Conservation (phyloP, 2,888 invertebrate genomes). For the Apamea crenata region DNA sequence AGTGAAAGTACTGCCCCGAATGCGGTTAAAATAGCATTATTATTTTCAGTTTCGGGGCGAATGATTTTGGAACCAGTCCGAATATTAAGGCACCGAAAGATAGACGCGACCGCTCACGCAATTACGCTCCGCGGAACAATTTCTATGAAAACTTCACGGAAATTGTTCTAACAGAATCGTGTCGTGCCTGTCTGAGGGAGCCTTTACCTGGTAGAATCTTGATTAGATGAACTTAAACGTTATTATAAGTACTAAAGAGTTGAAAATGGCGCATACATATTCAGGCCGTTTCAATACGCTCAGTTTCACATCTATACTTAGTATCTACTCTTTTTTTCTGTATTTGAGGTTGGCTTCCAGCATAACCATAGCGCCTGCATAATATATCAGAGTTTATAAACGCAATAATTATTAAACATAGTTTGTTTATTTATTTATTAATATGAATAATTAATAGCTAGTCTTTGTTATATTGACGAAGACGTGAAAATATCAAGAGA, state of each 20-base stretch:
- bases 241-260: not conserved
- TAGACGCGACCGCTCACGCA: too few species aligned
- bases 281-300: not conserved
- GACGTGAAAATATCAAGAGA: conserved; percentile 39
- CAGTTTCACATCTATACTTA: not conserved
- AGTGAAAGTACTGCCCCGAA: not conserved
- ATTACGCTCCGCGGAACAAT: too few species aligned
- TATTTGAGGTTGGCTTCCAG: conserved; percentile 10
- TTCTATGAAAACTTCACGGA: too few species aligned
- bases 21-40: not conserved
- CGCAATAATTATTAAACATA: conserved; percentile 4
- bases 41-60: not conserved
- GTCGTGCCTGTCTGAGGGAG: too few species aligned
- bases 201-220: not conserved
- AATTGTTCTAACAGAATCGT: too few species aligned
- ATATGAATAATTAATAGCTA: conserved; percentile 11
- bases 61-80: not conserved
- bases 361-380: not conserved
- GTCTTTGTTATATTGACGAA: conserved; percentile 44
- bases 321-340: not conserved
- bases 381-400: not conserved
- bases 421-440: conserved; percentile 10
- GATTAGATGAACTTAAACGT: not conserved
- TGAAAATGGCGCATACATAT: not conserved
- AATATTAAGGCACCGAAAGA: too few species aligned